Conservation (phyloP, 1,140 invertebrate genomes). For the Drosophila lini region DNA sequence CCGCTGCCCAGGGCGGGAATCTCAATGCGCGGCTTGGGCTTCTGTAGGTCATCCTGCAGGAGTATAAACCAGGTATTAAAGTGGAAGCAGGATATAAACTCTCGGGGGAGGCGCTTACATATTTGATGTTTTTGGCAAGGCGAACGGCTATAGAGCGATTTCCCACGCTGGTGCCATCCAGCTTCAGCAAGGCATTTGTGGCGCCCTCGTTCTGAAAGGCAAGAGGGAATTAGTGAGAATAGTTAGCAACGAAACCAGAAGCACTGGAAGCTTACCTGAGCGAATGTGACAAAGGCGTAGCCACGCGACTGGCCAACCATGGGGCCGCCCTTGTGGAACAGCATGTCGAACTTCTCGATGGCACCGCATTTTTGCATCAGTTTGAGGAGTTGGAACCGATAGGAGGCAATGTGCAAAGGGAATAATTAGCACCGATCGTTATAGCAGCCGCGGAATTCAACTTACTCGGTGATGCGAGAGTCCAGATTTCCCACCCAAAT, state of each 20-base stretch:
- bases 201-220: conserved; percentile 58
- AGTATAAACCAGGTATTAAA: background rate
- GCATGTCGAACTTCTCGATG: conserved; percentile 96
- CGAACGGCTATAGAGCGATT: conserved; percentile 91
- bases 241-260: too few species aligned
- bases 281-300: conserved; percentile 97
- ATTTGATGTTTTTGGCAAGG: conserved; percentile 91
- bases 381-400: conserved; percentile 97
- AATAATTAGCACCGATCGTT: conserved; percentile 66
- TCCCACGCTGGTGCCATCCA: conserved; percentile 91
- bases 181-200: conserved; percentile 86
- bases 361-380: conserved; percentile 95
- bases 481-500: conserved; percentile 97
- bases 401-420: conserved; percentile 85
- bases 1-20: conserved; percentile 90
- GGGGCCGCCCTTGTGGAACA: conserved; percentile 95
- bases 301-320: conserved; percentile 94
- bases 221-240: background rate
- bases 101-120: conserved; percentile 85
- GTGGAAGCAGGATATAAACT: too few species aligned
- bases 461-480: conserved; percentile 95
- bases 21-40: conserved; percentile 89
- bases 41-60: conserved; percentile 89
- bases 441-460: conserved; percentile 61
- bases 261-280: conserved; percentile 56